These are phyloP conservation scores for Cebus imitator DNA, from an alignment of 2,113 vertebrate species.

Conservation along the genomic window DNA sequence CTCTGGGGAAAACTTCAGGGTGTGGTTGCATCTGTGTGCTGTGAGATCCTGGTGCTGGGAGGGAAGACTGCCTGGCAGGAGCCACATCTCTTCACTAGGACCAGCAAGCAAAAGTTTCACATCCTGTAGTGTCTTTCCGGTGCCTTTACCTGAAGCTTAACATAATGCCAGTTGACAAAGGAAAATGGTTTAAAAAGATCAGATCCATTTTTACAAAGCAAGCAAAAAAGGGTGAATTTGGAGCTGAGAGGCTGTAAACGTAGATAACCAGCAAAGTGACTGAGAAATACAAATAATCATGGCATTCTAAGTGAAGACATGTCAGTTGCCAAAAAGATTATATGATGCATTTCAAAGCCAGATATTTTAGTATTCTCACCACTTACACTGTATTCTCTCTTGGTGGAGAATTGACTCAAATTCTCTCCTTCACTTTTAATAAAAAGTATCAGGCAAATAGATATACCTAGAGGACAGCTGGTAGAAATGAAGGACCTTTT, in stretches of 20 bases:
- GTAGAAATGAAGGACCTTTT: not conserved
- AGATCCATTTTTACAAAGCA: not conserved
- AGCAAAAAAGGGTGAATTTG: not conserved
- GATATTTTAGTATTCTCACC: not conserved
- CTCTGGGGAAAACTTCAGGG: not conserved
- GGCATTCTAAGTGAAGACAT: not conserved
- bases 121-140: not conserved
- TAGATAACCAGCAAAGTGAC: not conserved
- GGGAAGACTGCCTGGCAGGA: not conserved
- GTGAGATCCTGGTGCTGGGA: not conserved
- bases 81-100: not conserved
- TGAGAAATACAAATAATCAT: not conserved
- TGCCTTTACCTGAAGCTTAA: not conserved
- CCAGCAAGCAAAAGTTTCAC: not conserved
- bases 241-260: fast-evolving
- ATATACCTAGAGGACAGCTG: not conserved
- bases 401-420: not conserved
- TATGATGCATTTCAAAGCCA: not conserved
- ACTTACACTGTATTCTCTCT: not conserved
- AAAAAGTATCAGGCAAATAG: not conserved
- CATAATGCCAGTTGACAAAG: not conserved
- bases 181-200: not conserved
- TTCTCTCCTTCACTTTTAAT: not conserved
- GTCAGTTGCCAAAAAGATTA: not conserved
- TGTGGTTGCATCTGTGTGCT: too few species aligned